These are phyloP conservation scores for Silurus meridionalis DNA, from an alignment of 2,113 vertebrate species.

Conservation along the genomic window DNA sequence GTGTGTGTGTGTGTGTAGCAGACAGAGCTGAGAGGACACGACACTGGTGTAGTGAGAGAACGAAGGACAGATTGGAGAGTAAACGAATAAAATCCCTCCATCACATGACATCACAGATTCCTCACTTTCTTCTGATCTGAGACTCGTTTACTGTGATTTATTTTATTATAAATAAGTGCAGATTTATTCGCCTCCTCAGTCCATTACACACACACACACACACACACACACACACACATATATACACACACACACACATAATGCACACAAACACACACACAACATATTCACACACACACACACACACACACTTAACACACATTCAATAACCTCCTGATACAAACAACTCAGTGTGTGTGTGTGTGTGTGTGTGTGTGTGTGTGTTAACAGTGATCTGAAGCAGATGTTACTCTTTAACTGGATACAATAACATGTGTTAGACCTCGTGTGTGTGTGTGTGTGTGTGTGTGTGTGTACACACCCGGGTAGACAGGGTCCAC, in stretches of 20 bases:
- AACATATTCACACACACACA: too few species aligned
- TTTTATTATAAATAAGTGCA: neutral
- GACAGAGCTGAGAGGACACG: too few species aligned
- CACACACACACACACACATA: too few species aligned
- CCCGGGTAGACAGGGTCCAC: slow-evolving; percentile 92
- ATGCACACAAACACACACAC: too few species aligned
- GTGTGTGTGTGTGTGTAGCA: too few species aligned
- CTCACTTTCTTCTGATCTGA: neutral
- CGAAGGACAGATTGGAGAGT: neutral
- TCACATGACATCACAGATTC: neutral
- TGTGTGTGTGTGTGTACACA: slow-evolving; percentile 65
- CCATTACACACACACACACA: slow-evolving; percentile 38
- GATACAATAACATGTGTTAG: neutral
- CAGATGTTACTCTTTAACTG: slow-evolving; percentile 37
- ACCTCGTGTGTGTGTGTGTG: neutral
- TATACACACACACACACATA: too few species aligned
- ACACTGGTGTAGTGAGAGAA: neutral
- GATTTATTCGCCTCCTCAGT: neutral
- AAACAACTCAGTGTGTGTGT: slow-evolving; percentile 11
- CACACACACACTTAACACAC: too few species aligned
- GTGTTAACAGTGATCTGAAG: slow-evolving; percentile 44
- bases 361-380: slow-evolving; percentile 41
- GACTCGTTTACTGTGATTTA: neutral
- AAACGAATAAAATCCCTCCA: neutral
- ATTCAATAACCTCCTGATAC: too few species aligned